Evolutionary conservation across 2,113 vertebrate species (phyloP).

Genomic region (Microtus montanus): DNA sequence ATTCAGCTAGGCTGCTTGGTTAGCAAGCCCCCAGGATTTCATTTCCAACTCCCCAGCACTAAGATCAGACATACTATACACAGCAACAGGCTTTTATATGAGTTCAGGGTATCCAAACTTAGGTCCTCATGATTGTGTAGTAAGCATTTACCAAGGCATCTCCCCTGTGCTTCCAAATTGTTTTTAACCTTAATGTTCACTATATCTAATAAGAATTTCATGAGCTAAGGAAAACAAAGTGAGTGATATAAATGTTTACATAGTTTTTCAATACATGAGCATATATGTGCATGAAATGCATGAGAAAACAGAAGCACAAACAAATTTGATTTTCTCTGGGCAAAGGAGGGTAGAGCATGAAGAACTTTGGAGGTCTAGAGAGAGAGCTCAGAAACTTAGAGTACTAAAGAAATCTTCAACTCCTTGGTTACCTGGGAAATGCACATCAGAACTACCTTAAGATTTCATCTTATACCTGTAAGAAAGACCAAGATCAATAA

Average conservation of each 20-base stretch:
- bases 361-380: not conserved
- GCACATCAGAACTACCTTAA: not conserved
- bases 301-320: not conserved
- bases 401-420: not conserved
- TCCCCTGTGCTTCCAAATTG: not conserved
- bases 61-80: not conserved
- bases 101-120: not conserved
- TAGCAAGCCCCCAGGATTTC: not conserved
- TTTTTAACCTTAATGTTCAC: not conserved
- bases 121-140: not conserved
- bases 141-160: not conserved
- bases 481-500: not conserved
- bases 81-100: not conserved
- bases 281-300: not conserved
- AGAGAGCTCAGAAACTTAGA: not conserved
- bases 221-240: not conserved
- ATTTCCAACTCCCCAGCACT: not conserved
- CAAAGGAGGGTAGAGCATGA: not conserved
- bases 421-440: not conserved
- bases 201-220: not conserved
- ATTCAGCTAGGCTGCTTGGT: not conserved
- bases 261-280: not conserved
- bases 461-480: not conserved
- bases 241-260: not conserved
- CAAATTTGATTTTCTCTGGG: not conserved